These are phyloP conservation scores for Dasyprocta punctata DNA, from an alignment of 2,113 vertebrate genomes.

Conservation along the genomic window DNA sequence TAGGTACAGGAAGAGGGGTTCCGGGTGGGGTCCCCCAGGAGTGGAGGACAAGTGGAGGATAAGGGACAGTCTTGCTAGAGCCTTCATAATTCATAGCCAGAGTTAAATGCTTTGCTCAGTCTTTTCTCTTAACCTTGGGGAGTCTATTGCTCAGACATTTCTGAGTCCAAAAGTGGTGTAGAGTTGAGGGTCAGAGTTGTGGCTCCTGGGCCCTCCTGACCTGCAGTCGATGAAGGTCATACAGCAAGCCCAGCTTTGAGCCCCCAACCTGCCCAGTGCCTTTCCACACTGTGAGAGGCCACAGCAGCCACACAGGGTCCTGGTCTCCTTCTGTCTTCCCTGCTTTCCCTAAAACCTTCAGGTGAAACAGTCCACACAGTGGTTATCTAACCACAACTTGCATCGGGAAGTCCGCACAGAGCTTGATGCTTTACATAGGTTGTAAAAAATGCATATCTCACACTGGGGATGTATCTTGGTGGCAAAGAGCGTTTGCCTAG, in stretches of 20 bases:
- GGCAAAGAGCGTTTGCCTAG: not conserved
- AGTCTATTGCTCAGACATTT: not conserved
- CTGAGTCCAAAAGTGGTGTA: not conserved
- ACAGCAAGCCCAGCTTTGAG: not conserved
- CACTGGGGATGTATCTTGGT: not conserved
- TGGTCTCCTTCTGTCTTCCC: not conserved
- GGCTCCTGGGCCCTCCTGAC: not conserved
- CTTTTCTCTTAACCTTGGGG: not conserved
- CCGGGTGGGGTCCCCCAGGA: not conserved
- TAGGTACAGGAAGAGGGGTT: not conserved
- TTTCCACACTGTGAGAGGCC: accelerated
- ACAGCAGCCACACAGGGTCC: not conserved
- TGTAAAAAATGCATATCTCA: not conserved
- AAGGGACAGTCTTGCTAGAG: accelerated
- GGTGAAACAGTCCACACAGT: not conserved
- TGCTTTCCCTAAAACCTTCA: not conserved
- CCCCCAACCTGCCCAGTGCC: not conserved
- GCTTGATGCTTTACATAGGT: not conserved
- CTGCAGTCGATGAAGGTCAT: accelerated
- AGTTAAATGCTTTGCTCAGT: not conserved
- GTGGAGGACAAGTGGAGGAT: not conserved
- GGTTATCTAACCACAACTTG: not conserved
- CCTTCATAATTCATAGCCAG: not conserved
- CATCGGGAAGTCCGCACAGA: not conserved
- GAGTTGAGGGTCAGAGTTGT: not conserved